Conservation (phyloP, 2,797 vertebrate species). For the Tamandua tetradactyla region DNA sequence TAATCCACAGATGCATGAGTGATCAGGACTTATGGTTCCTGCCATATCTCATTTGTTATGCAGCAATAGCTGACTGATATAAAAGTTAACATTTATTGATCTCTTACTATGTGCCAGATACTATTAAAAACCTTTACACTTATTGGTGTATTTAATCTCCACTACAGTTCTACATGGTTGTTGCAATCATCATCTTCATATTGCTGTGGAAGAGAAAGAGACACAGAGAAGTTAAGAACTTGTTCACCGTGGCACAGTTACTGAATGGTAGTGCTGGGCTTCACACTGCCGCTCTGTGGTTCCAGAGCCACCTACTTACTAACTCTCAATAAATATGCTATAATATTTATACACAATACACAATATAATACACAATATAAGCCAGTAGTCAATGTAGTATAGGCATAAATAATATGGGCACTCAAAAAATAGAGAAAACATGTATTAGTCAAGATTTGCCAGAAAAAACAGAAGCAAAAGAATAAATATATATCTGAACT, state of each 20-base stretch:
- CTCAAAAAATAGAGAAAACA: too few relatives aligned
- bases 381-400: too few relatives aligned
- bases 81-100: too few relatives aligned
- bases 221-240: not conserved
- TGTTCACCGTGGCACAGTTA: not conserved
- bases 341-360: too few relatives aligned
- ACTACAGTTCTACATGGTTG: not conserved
- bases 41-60: not conserved
- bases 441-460: too few relatives aligned
- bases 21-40: not conserved
- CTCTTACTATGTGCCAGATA: too few relatives aligned
- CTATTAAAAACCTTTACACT: too few relatives aligned
- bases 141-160: not conserved
- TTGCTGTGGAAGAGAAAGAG: not conserved
- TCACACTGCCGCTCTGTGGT: not conserved
- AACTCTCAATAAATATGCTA: not conserved
- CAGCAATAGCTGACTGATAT: not conserved
- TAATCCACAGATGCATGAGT: not conserved
- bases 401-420: too few relatives aligned
- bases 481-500: too few relatives aligned
- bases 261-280: not conserved
- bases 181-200: not conserved
- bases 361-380: too few relatives aligned
- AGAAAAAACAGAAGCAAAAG: too few relatives aligned
- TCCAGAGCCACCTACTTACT: not conserved